Base-by-base conservation (phyloP, 1,140 invertebrate species). In the Camponotus vicinus region DNA sequence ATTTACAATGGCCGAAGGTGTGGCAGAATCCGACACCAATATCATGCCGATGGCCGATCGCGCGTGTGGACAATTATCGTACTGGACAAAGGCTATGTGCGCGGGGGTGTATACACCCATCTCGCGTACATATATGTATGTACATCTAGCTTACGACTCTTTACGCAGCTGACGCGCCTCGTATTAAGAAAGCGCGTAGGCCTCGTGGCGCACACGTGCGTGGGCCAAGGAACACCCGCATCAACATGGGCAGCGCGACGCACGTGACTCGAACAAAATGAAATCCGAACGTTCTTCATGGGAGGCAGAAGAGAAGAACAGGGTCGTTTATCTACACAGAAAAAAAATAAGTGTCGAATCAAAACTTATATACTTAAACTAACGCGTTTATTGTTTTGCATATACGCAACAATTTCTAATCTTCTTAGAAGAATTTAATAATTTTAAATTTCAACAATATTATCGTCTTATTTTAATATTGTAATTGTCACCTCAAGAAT, bases 1-100 rank as follows among this genome's bases (percentile, higher is more conserved):
- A 92, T 92, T 92, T 92, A 91, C 87, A 92, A 92, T 91, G 86
- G 85, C 64, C 84, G 84, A 87, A 91, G 92, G 92, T 92, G 92
- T 92, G 91, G 90, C 89, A 82, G 90, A 89, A 92, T 91, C 90
- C 91, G 90, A 92, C 91, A 92, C 90, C 91, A 86, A 92, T 92
- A 92, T 91, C 90, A 79, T 90, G 86, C 90, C 89, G 57, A 9
- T 42, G 89, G 86, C 90, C 89, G 57, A 9, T 42, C 86, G 66
- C 32, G 79, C 86, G 80, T 73, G 86, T 89, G 89, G 92, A 92
- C 91, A 92, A 92, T 92, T 92, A 92, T 92, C 85, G 73, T 82
- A 57, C 75, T 64, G 91, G 90, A 92, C 92, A 92, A 92, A 92
- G 90, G 89, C 79, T 89, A 91, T 78, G 64, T 3, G 34, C 59